A percentile compares a stretch with the other conserved stretches of the same genome.
These are phyloP conservation scores for Coronaproctus castanopsis DNA, from an alignment of 2,888 invertebrate genomes.

Conservation along the genomic window DNA sequence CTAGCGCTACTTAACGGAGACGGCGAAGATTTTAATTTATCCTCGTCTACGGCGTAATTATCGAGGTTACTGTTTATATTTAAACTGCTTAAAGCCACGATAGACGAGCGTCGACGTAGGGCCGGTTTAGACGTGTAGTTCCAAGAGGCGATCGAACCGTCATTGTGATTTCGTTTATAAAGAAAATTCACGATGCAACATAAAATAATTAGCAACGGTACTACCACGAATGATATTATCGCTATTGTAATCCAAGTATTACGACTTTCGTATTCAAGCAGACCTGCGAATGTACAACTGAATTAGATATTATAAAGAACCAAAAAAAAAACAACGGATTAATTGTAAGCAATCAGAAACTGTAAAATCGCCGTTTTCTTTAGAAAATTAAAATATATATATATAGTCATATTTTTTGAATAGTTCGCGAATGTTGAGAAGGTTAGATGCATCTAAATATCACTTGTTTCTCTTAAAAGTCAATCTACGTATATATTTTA, in stretches of 20 bases:
- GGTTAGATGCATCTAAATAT: too few relatives aligned
- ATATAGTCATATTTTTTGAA: too few relatives aligned
- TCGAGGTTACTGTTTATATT: conserved; percentile 6
- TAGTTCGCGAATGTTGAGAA: too few relatives aligned
- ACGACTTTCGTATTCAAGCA: conserved; percentile 40
- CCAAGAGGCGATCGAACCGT: conserved; percentile 4
- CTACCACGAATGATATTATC: conserved; percentile 50
- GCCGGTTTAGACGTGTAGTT: conserved; percentile 14
- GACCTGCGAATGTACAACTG: conserved; percentile 24
- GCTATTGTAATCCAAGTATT: conserved; percentile 54
- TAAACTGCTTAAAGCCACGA: conserved; percentile 9
- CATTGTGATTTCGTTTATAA: conserved; percentile 10
- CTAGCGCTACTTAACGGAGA: neutral
- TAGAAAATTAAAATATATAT: too few relatives aligned
- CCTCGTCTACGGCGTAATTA: neutral
- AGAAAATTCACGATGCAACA: conserved; percentile 41
- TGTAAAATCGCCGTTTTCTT: too few relatives aligned
- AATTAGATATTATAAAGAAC: too few relatives aligned
- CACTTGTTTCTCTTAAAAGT: too few relatives aligned
- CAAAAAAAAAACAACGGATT: too few relatives aligned
- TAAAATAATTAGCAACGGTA: conserved; percentile 49
- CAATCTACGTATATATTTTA: too few relatives aligned
- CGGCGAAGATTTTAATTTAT: neutral
- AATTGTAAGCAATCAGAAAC: too few relatives aligned
- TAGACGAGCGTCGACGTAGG: conserved; percentile 12